Evolutionary conservation across 2,888 invertebrate species (phyloP), one percentile per base, ranked within the genome.

Genomic region (Ichneumoninae sp.): DNA sequence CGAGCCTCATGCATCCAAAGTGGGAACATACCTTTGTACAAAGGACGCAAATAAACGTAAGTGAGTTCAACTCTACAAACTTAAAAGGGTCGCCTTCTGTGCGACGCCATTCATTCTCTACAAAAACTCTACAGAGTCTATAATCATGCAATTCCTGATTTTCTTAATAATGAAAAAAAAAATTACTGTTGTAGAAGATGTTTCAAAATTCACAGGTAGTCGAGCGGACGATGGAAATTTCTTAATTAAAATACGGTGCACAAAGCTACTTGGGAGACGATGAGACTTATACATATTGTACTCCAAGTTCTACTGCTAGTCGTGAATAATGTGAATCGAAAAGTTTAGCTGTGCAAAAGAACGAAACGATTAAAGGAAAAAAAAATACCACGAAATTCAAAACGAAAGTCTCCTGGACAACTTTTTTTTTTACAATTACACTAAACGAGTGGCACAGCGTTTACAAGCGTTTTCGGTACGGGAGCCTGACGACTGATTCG

Each of bases 1-100:
- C 91, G 93, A 93, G 93, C 92, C 92, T 93, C 93, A 92, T 93
- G 93, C 92, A 92, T 74, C 57, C 66, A 80, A 79, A 76, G 73
- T 26, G 63, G 54, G 71, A 65, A 65, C 22, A 54, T 36, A 54
- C 19, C 69, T 44, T 75, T 60, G 33, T 33, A 30, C 6, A 54
- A 47, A 7, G 63, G 57, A 57, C 57, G 54, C 19, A 66, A 85
- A 85, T 79, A 5, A 66, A 76, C 44, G 44, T 52, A 71, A 54
- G 33, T 79, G 54, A 70, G 44, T 63, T 77, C 71, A 71, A 79
- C 63, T 73, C 80, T 71, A 82, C 76, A 40, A 79, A 81, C 30
- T 10, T 6, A 76, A 71, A 70, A 82, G 36, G 75, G 70, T 79
- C 66, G 79, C 66, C 74, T 66, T 82, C 66, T 71, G 74, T 47